Base-by-base conservation (phyloP, 30 jellyfish, hydroid and myxozoan species). In the Turritopsis dohrnii region DNA sequence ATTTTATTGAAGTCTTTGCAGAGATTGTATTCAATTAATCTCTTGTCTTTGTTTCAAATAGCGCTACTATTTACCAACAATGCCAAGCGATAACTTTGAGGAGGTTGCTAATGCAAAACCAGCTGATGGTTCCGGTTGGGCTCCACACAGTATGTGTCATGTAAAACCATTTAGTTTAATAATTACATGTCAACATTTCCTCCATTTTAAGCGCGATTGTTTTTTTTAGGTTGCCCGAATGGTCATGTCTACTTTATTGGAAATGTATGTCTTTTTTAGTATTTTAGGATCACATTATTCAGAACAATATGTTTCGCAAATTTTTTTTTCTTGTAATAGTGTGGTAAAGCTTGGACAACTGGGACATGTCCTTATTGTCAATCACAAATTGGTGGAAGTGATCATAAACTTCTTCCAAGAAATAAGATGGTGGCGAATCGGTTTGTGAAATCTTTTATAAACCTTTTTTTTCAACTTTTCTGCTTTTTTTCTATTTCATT, bases 21-120 rank as follows among this genome's bases (percentile, higher is more conserved):
- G n/a, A n/a, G n/a, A n/a, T n/a, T n/a, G n/a, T n/a, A n/a, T n/a
- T n/a, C n/a, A n/a, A n/a, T n/a, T n/a, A n/a, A n/a, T n/a, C n/a
- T 41, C 60, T 41, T 41, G 13, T 13, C 13, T 41, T 13, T 41
- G 13, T 41, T 41, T 41, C n/a, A n/a, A n/a, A n/a, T n/a, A 89
- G 96, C 53, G 81, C 29, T 54, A 87, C 22, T 89, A 69, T 65
- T 72, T 89, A 22, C 96, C 96, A 17, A 85, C 96, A 28, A 89
- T 89, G 96, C 96, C 96, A 5, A 81, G 85, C 20, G 89, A 89
- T 53, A 80, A 71, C 65, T 84, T 89, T 8, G 80, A 81, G 21
- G 90, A 54, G 8, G 88, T 84, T 0, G 24, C 79, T 23, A 89
- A 80, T 79, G 90, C 88, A n/a, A 80, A 16, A 22, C 83, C 65